Percentiles rank a stretch among this genome's conserved stretches.
Conservation (phyloP, 2,888 invertebrate genomes). For the Caenorhabditis plicata region DNA sequence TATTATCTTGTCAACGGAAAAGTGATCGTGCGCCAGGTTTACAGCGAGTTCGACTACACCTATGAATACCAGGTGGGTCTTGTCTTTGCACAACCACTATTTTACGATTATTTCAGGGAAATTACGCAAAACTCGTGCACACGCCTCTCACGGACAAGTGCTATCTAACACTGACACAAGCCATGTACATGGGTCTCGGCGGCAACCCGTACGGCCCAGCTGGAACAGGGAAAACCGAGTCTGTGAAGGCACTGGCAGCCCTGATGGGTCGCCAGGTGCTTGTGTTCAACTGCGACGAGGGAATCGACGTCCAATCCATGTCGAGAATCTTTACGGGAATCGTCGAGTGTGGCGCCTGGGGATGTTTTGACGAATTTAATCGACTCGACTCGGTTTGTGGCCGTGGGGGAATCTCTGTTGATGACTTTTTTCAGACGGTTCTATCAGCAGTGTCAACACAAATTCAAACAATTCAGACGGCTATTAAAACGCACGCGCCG, state of each 20-base stretch:
- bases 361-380: constrained; percentile 98
- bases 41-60: constrained; percentile 90
- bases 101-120: no score
- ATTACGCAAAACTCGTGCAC: constrained; percentile 87
- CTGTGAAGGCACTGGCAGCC: constrained; percentile 83
- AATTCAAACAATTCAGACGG: constrained; percentile 83
- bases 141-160: constrained; percentile 95
- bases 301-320: constrained; percentile 92
- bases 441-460: constrained; percentile 92
- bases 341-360: constrained; percentile 90
- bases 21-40: constrained; percentile 83
- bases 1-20: constrained; percentile 55
- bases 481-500: constrained; percentile 25
- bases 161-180: constrained; percentile 92
- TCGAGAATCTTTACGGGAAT: constrained; percentile 86
- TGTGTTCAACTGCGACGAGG: constrained; percentile 96
- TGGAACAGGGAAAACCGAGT: constrained; percentile 97
- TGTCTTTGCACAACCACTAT: no score
- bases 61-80: no score
- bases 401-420: no score
- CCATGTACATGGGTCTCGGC: constrained; percentile 90
- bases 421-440: constrained; percentile 71
- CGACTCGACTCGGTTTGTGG: constrained; percentile 74
- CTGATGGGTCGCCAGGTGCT: constrained; percentile 84
- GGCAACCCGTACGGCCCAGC: constrained; percentile 99